Evolutionary conservation across 2,888 invertebrate genomes (phyloP).

Genomic region (Hirtodrosophila trivittata): DNA sequence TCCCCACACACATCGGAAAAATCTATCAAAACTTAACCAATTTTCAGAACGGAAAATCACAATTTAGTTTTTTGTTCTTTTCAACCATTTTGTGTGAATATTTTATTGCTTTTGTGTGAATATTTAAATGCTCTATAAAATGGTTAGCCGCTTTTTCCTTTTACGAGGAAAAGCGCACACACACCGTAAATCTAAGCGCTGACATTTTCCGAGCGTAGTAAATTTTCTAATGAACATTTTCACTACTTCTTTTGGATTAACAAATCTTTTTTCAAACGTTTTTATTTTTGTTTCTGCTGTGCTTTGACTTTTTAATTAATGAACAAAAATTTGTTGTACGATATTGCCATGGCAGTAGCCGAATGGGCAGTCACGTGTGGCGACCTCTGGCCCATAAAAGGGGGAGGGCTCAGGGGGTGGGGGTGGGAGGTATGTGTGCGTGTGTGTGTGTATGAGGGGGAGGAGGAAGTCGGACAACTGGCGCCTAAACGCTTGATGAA

Average conservation of each 20-base stretch:
- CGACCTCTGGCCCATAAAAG: conserved; percentile 41
- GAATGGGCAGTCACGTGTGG: conserved; percentile 50
- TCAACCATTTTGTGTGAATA: no score
- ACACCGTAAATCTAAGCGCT: no score
- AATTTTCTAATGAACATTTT: not conserved
- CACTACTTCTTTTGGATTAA: not conserved
- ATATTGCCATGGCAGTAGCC: conserved; percentile 31
- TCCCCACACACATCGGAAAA: no score
- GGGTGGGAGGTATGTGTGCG: conserved; percentile 20
- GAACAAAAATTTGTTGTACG: conserved; percentile 34
- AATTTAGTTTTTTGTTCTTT: no score
- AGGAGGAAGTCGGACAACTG: conserved; percentile 8
- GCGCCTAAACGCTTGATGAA: conserved; percentile 31
- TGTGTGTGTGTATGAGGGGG: not conserved
- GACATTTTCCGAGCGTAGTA: no score
- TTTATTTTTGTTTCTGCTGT: conserved; percentile 30
- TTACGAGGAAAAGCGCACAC: no score
- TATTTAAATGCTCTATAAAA: no score
- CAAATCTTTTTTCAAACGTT: conserved; percentile 15
- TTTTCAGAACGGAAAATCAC: no score
- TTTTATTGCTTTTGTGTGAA: no score
- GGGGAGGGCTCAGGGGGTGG: not conserved
- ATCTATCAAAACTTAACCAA: no score
- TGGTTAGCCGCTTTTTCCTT: no score
- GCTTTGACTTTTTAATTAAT: conserved; percentile 56